Base-by-base conservation (phyloP, 2,888 invertebrate species). In the Omphaloscelis lunosa region DNA sequence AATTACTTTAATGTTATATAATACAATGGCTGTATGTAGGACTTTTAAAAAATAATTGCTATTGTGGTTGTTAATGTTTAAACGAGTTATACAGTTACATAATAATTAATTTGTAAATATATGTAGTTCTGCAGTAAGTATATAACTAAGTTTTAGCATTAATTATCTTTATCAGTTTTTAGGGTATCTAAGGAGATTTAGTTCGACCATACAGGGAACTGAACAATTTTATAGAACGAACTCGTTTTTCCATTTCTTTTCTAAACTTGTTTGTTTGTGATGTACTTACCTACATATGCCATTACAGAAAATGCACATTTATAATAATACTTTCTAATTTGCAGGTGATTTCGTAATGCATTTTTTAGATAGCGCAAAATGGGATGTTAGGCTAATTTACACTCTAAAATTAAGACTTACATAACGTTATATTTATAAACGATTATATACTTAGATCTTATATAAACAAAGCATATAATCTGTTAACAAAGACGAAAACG, bases 21-120 rank as follows among this genome's bases (percentile, higher is more conserved):
- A 88, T 93, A 92, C 91, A 92, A 90, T 91, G 90, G 78, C 81
- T 86, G 82, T 82, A 86, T 85, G 82, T 77, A 86, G 82, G 82
- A 58, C 34, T 11, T 68, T 71, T 82, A 80, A 67, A 86, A 80
- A 79, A 71, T 83, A 87, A 77, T 68, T 65, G 53, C 41, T 79
- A 78, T 77, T 70, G 65, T 78, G 77, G 82, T 80, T 85, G 77
- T 75, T 78, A 75, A 72, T 69, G 71, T 80, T 80, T 78, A 59
- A 39, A 41, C 48, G 51, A 77, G 39, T 27, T 75, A 62, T 41
- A 45, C 59, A 68, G 59, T 59, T 81, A 74, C 72, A 68, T 72
- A 80, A 77, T 75, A 75, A 68, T 82, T 75, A 79, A 80, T 78
- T 82, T 82, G 79, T 81, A 85, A 80, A 80, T 75, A 83, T 81